Base-by-base conservation (phyloP, 2,888 invertebrate genomes). In the Dione vanillae region DNA sequence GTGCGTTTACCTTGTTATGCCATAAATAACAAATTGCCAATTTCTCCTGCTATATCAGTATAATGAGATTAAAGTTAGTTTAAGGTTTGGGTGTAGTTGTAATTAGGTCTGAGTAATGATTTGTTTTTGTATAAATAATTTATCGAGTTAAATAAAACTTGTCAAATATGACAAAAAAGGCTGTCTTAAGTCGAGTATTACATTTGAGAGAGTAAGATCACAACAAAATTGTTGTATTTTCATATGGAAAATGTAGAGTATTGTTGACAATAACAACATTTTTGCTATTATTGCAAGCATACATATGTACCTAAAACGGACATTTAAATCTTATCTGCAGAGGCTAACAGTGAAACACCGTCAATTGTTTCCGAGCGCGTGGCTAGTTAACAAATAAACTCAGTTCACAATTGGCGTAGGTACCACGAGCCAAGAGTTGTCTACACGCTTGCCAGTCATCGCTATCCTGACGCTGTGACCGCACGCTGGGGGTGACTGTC, bases 351-450 rank as follows among this genome's bases (percentile, higher is more conserved):
- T 86, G 86, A 85, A 72, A 85, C 84, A 85, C 85, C 82, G 83
- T 85, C 90, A 91, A 91, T 92, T 92, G 91, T 91, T 92, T 92
- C 91, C 86, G 88, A 90, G 84, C 91, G 91, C 91, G 90, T 91
- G 92, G 89, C 88, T 85, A 86, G 91, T 92, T 90, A 91, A 87
- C 88, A 88, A 91, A 91, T 92, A 91, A 91, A 90, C 87, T 87
- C 88, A 79, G 83, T 85, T 85, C 82, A 91, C 92, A 93, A 92
- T 93, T 92, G 92, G 87, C 83, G 82, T 89, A 90, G 87, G 89
- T 91, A 90, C 84, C 80, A 83, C 80, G 80, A 82, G 83, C 84
- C 85, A 83, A 81, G 83, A 83, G 80, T 81, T 80, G 79, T 76
- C 80, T 82, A 82, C 85, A 83, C 83, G 83, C 83, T 75, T 77